Percentiles rank a stretch among this genome's conserved stretches.
These are phyloP conservation scores for Drosophila mojavensis DNA, from an alignment of 1,140 invertebrate species.

Conservation along the genomic window DNA sequence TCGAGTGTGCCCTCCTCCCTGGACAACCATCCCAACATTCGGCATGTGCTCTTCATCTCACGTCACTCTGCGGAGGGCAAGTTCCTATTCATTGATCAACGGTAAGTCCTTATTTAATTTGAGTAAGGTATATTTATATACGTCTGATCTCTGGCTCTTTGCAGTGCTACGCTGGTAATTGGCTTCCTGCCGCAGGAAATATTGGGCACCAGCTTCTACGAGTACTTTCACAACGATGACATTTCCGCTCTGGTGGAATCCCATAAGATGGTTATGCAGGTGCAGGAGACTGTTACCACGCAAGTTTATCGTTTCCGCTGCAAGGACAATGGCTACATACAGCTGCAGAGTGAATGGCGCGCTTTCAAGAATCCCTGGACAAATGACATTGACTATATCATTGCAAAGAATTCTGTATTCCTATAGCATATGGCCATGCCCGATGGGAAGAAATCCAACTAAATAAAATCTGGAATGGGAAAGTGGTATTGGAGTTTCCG, in stretches of 20 bases:
- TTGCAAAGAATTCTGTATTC: constrained; percentile 92
- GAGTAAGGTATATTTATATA: neutral
- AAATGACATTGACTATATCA: constrained; percentile 94
- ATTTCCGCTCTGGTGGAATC: constrained; percentile 91
- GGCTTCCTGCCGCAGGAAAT: constrained; percentile 97
- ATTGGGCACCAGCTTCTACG: constrained; percentile 96
- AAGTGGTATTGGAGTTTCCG: neutral
- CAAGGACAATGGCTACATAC: constrained; percentile 90
- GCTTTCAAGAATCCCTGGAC: constrained; percentile 96
- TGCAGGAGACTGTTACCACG: constrained; percentile 87
- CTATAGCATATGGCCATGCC: constrained; percentile 84
- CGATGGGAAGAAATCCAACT: neutral
- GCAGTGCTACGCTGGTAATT: constrained; percentile 93
- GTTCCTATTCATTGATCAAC: constrained; percentile 97
- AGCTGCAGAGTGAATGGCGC: constrained; percentile 93
- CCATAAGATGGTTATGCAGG: constrained; percentile 92
- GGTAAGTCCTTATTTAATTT: constrained; percentile 84
- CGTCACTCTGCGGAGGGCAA: constrained; percentile 97
- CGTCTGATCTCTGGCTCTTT: constrained; percentile 48
- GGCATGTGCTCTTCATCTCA: constrained; percentile 90
- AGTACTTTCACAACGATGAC: constrained; percentile 95
- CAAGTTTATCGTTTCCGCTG: constrained; percentile 91
- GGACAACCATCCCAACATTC: constrained; percentile 84
- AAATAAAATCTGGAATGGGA: neutral
- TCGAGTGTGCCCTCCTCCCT: constrained; percentile 80